Base-by-base conservation (phyloP, 2,888 invertebrate species). In the Pandemis corylana region DNA sequence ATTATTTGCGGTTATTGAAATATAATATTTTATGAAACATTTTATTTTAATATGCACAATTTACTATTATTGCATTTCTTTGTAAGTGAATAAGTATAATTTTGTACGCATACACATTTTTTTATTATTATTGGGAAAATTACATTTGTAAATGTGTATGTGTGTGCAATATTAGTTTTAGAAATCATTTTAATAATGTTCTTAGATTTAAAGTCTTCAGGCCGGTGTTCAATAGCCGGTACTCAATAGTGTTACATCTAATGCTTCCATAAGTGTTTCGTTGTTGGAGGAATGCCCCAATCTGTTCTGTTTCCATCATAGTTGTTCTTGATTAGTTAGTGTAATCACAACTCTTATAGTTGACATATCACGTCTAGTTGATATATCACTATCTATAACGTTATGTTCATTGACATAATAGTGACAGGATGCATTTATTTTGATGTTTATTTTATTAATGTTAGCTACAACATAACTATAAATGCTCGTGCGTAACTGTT, bases 81-180 rank as follows among this genome's bases (percentile, higher is more conserved):
- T 88, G 76, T 89, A 90, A 90, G 85, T 89, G n/a, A 70, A 70
- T 85, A 87, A 82, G 85, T 87, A 89, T 91, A 89, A 87, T 90
- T 93, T 92, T 92, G 91, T 94, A 86, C 93, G 90, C 94, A 92
- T 93, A 94, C 94, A 94, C 94, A 93, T 91, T 90, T 90, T 84
- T 56, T 56, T 83, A 85, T 86, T 85, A 81, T 79, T 77, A 85
- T 85, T 83, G 82, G 87, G 83, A 88, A 88, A 84, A 85, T 87
- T 88, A 85, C 80, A 87, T 89, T 89, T 87, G 87, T 87, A 89
- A 92, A 92, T 94, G 93, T 94, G 94, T 94, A 94, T 94, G 94
- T 94, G 94, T 93, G 94, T 94, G 95, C 94, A 95, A 95, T 95
- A 94, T 94, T 94, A 94, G 93, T 91, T 93, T 77, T 92, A 92